Evolutionary conservation across 2,113 vertebrate genomes (phyloP).

Genomic region (Tringa solitaria): DNA sequence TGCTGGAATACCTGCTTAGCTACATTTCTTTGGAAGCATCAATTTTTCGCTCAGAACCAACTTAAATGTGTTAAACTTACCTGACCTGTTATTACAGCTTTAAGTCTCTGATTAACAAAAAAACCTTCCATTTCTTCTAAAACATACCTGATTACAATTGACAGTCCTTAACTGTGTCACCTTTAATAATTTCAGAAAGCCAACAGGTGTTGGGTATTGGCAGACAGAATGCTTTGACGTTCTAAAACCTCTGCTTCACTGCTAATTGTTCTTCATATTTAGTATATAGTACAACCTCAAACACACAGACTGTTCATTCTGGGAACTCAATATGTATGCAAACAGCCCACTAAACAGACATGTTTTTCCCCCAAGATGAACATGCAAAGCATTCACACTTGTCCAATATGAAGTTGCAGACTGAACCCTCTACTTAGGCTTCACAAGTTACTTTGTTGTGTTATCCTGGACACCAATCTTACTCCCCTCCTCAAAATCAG

Average conservation of each 20-base stretch:
- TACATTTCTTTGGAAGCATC: background rate
- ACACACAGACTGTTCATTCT: background rate
- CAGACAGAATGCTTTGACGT: background rate
- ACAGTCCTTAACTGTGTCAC: background rate
- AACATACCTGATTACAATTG: background rate
- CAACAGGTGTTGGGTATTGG: background rate
- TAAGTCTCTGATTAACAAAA: background rate
- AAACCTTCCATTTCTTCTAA: background rate
- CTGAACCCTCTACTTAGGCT: background rate
- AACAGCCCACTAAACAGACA: no score
- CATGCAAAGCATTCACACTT: background rate
- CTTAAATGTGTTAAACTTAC: background rate
- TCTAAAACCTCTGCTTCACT: background rate
- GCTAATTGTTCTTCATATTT: background rate
- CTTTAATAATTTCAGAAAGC: background rate
- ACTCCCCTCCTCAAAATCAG: background rate
- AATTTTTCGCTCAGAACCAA: background rate
- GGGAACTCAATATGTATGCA: no score
- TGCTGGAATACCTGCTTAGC: background rate
- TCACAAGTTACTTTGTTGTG: background rate
- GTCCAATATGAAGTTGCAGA: background rate
- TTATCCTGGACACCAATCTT: background rate
- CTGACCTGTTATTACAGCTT: background rate
- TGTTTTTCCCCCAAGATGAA: background rate
- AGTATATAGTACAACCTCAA: accelerated